Conservation (phyloP, 2,888 invertebrate species). For the Raillietiella orientalis region DNA sequence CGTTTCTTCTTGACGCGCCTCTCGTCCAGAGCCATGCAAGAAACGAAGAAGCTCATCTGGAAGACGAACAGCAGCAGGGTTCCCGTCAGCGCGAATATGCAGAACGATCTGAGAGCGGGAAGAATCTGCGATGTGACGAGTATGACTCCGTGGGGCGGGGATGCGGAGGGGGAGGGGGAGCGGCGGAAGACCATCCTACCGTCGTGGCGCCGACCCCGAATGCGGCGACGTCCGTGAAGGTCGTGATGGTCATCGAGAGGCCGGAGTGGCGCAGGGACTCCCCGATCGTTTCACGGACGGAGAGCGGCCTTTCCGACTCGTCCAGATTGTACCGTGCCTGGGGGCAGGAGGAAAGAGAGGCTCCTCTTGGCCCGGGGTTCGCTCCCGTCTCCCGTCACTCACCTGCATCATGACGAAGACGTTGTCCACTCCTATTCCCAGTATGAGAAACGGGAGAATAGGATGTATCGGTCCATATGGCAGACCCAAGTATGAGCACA, state of each 20-base stretch:
- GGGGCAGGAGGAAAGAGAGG: no score
- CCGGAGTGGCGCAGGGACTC: constrained; percentile 42
- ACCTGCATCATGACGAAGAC: constrained; percentile 15
- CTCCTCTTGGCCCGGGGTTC: no score
- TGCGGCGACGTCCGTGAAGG: constrained; percentile 45
- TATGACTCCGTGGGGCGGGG: no score
- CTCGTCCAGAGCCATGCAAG: constrained; percentile 36
- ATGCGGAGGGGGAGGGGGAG: no score
- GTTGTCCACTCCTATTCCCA: constrained; percentile 16
- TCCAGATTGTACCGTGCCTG: no score
- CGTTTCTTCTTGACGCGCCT: constrained; percentile 18
- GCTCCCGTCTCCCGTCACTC: no score
- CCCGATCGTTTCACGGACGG: constrained; percentile 31
- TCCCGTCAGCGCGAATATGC: constrained; percentile 41
- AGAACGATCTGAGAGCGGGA: constrained; percentile 46
- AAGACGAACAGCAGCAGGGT: constrained; percentile 38
- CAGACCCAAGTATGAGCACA: constrained; percentile 13
- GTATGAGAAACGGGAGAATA: constrained; percentile 13
- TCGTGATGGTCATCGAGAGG: constrained; percentile 48
- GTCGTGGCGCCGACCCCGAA: constrained; percentile 44
- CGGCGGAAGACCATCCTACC: constrained; percentile 15
- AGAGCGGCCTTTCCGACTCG: constrained; percentile 14
- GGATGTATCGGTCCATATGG: constrained; percentile 14
- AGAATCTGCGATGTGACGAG: no score
- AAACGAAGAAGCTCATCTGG: constrained; percentile 47